phyloP scores from a whole-genome alignment of 2,888 invertebrate species.

The Sabatieria punctata region DNA sequence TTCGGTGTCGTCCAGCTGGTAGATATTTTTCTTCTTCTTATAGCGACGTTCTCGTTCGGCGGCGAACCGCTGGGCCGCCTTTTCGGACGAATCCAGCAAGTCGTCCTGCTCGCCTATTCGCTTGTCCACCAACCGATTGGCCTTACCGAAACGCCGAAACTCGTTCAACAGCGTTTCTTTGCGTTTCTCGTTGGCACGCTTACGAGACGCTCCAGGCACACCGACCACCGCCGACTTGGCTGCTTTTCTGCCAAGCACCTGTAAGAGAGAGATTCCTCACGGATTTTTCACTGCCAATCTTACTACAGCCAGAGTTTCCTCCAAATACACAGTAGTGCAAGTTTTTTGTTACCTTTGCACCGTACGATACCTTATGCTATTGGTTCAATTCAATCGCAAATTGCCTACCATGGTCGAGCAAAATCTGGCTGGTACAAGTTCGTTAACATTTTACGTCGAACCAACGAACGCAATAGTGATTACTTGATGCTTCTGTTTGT shows the following conservation, averaged over 20 bases:
- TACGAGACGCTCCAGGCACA: background rate
- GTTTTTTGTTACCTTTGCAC: too few species aligned
- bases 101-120: background rate
- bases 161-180: background rate
- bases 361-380: too few species aligned
- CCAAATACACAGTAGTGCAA: too few species aligned
- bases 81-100: background rate
- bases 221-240: background rate
- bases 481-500: slow-evolving; percentile 18
- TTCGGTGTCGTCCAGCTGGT: background rate
- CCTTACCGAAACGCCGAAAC: background rate
- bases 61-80: background rate
- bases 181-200: background rate
- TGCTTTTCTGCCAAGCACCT: too few species aligned
- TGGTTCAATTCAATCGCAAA: too few species aligned
- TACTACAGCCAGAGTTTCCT: too few species aligned
- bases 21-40: background rate
- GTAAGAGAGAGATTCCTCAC: too few species aligned
- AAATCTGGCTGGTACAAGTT: too few species aligned
- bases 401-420: too few species aligned
- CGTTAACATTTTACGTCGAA: too few species aligned
- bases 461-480: too few species aligned
- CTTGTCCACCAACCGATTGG: background rate
- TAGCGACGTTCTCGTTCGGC: background rate
- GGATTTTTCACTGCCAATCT: too few species aligned